Base-by-base conservation (phyloP, 2,888 invertebrate species). In the Leptogaster cylindrica region DNA sequence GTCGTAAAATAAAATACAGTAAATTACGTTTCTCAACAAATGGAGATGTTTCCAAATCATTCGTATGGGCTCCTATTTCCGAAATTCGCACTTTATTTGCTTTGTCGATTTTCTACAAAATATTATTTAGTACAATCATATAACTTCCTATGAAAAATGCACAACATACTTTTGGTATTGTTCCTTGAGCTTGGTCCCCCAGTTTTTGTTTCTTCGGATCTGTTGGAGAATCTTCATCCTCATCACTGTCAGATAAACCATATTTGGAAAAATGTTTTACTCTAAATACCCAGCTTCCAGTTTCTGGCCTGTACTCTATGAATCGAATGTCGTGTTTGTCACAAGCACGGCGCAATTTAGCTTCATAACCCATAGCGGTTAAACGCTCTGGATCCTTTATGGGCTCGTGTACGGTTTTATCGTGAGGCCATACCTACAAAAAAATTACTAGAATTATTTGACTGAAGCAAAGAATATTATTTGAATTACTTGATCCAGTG, bases 221-320 rank as follows among this genome's bases (percentile, higher is more conserved):
- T 2, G 75, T 75, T 10, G 80, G 79, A 48, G 76, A 66, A 28
- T 90, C 90, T 2, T 93, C 93, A 67, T 96, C 96, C 67, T 96
- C 96, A 70, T 95, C 95, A 0, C 93, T 92, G 72, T 96, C 96
- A 67, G 88, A 89, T 2, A 93, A 81, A 0, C 93, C 94, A 78
- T 97, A 97, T 76, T 95, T 96, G 12, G 96, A 95, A 81, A 97
- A 97, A 80, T 97, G 97, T 66, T 93, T 91, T 48, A 91, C 92
- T 79, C 91, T 88, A 81, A 98, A 98, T 58, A 97, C 96, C 97
- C 98, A 99, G 65, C 96, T 95, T 20, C 98, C 98, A 1, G 95
- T 95, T 78, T 93, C 92, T 0, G 97, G 93, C 0, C 95, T 86
- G 81, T 97, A 98, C 77, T 98, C 97, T 3, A 96, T 87, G 79